phyloP scores from a whole-genome alignment of 2,888 invertebrate species.

The Malachius bipustulatus region DNA sequence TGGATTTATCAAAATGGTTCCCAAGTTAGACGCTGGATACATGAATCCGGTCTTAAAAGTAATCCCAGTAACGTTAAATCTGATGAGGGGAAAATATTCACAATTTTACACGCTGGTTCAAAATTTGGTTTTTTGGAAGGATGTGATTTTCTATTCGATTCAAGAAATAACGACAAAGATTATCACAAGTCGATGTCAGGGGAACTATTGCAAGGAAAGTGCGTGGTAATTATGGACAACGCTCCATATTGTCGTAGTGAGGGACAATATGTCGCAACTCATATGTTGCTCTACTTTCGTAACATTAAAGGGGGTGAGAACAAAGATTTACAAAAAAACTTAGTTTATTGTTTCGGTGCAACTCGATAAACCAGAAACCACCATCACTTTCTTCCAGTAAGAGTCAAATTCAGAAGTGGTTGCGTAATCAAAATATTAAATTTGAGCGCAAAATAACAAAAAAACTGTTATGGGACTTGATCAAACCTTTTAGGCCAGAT shows the following conservation, averaged over 20 bases:
- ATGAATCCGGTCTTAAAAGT: slow-evolving; percentile 2
- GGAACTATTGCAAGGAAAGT: slow-evolving; percentile 1
- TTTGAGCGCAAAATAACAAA: too few relatives aligned
- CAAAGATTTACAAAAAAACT: too few relatives aligned
- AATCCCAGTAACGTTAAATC: too few relatives aligned
- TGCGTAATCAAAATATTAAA: slow-evolving; percentile 2
- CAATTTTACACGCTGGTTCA: background rate
- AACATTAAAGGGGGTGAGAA: too few relatives aligned
- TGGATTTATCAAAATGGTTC: too few relatives aligned
- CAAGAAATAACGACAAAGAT: slow-evolving; percentile 1
- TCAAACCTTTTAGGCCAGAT: background rate
- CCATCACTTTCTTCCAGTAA: slow-evolving; percentile 2
- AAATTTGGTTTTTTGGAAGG: slow-evolving; percentile 7
- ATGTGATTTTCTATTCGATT: background rate
- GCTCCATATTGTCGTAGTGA: slow-evolving; percentile 5
- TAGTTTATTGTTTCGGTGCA: too few relatives aligned
- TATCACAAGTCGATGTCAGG: background rate
- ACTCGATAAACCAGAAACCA: slow-evolving; percentile 6
- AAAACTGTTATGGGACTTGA: background rate
- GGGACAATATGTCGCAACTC: too few relatives aligned
- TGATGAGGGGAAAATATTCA: slow-evolving; percentile 4
- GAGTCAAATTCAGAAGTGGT: background rate
- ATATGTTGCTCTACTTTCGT: too few relatives aligned
- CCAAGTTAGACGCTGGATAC: slow-evolving; percentile 5
- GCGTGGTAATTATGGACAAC: slow-evolving; percentile 2